Evolutionary conservation across 2,888 invertebrate species (phyloP).

Genomic region (Oscheius sp.): DNA sequence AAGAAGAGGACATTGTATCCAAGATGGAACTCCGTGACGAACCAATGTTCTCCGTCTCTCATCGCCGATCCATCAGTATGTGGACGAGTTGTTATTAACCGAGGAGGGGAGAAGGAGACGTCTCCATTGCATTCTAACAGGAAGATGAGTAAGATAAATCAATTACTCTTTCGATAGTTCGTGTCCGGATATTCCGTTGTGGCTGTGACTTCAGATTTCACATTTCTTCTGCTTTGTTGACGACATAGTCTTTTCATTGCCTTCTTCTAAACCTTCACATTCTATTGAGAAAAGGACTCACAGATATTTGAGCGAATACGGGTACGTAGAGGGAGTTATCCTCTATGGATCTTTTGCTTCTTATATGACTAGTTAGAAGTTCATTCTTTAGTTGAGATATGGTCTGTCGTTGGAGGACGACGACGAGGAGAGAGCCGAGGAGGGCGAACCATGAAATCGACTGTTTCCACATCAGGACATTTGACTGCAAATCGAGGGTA

Average conservation of each 20-base stretch:
- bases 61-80: conserved; percentile 37
- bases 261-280: background rate
- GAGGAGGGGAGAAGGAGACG: conserved; percentile 30
- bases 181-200: background rate
- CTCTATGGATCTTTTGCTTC: conserved; percentile 16
- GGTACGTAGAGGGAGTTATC: conserved; percentile 27
- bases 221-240: conserved; percentile 20
- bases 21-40: conserved; percentile 44
- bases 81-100: conserved; percentile 34
- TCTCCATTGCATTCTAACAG: conserved; percentile 37
- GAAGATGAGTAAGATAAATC: background rate
- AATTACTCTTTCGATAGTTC: conserved; percentile 16
- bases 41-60: conserved; percentile 43
- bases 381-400: conserved; percentile 3
- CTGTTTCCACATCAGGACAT: conserved; percentile 26
- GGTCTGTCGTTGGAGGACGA: background rate
- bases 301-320: conserved; percentile 29
- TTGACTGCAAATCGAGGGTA: conserved; percentile 7
- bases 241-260: conserved; percentile 22
- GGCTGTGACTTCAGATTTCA: background rate
- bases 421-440: background rate
- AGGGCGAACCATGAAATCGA: conserved; percentile 20
- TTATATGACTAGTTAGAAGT: background rate
- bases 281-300: background rate
- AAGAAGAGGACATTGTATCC: conserved; percentile 50